Percentiles rank a stretch among this genome's conserved stretches.
Conservation (phyloP, 1,140 invertebrate genomes). For the Drosophila triauraria region DNA sequence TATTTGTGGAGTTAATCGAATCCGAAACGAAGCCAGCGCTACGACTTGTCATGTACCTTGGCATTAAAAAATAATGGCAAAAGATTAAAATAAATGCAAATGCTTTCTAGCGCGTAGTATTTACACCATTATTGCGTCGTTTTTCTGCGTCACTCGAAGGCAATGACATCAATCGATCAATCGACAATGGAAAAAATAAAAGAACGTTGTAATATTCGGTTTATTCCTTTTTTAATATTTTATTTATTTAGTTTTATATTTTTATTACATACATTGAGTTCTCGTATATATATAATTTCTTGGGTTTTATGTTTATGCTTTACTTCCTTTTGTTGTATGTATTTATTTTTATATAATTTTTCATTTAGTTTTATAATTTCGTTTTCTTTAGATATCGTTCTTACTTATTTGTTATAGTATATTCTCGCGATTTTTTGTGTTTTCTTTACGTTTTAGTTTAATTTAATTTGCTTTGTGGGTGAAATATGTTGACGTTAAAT, state of each 20-base stretch:
- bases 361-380: slow-evolving; percentile 73
- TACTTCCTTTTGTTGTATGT: slow-evolving; percentile 58
- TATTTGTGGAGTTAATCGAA: slow-evolving; percentile 36
- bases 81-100: slow-evolving; percentile 55
- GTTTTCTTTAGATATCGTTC: slow-evolving; percentile 76
- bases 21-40: slow-evolving; percentile 32
- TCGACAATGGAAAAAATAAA: background rate
- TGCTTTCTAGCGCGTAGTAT: slow-evolving; percentile 48
- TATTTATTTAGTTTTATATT: slow-evolving; percentile 81
- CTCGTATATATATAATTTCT: slow-evolving; percentile 72
- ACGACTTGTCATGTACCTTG: slow-evolving; percentile 50
- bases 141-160: slow-evolving; percentile 38
- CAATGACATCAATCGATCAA: slow-evolving; percentile 25
- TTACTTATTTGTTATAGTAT: slow-evolving; percentile 78
- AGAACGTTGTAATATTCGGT: slow-evolving; percentile 28
- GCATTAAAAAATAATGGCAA: slow-evolving; percentile 41
- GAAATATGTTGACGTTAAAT: slow-evolving; percentile 75
- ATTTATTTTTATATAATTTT: slow-evolving; percentile 57
- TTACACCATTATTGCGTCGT: slow-evolving; percentile 23
- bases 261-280: slow-evolving; percentile 84
- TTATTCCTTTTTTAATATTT: slow-evolving; percentile 74
- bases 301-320: slow-evolving; percentile 49
- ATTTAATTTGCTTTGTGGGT: slow-evolving; percentile 76
- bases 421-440: slow-evolving; percentile 33
- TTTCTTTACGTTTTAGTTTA: slow-evolving; percentile 47